Percentiles rank a stretch among this genome's conserved stretches.
Conservation (phyloP, 2,797 vertebrate species). For the Euphonia xanthogaster region DNA sequence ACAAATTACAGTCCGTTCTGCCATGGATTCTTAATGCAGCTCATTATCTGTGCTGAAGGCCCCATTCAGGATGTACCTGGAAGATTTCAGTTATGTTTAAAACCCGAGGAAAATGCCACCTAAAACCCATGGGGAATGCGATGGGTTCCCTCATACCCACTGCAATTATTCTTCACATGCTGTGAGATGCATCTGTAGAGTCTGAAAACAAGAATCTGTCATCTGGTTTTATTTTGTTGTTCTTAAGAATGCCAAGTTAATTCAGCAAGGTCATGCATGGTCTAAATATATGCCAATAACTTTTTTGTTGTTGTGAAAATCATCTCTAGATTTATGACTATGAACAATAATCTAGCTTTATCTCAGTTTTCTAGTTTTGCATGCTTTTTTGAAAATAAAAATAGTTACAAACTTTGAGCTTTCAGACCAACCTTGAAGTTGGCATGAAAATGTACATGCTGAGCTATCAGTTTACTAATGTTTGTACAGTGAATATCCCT, state of each 20-base stretch:
- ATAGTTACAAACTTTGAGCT: not conserved
- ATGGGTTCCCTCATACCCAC: not conserved
- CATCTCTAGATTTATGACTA: constrained; percentile 50
- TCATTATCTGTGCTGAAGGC: not conserved
- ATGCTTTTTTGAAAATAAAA: constrained; percentile 29
- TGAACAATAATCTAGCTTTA: constrained; percentile 23
- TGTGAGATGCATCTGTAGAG: not conserved
- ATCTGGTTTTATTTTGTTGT: constrained; percentile 56
- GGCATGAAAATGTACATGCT: not conserved
- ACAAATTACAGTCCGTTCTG: not conserved
- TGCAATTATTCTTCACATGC: not conserved
- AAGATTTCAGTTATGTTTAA: not conserved
- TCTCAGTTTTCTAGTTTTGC: constrained; percentile 20
- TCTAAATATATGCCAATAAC: constrained; percentile 49
- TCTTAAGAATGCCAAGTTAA: constrained; percentile 37
- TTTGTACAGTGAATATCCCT: not conserved
- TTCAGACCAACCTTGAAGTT: constrained; percentile 27
- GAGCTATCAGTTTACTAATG: not conserved
- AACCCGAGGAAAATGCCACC: not conserved
- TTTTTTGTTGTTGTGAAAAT: constrained; percentile 47
- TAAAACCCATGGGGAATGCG: not conserved
- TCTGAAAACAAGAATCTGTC: constrained; percentile 30
- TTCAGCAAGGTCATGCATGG: constrained; percentile 39
- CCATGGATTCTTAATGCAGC: not conserved
- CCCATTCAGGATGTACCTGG: not conserved